These are phyloP conservation scores for Xyrichtys novacula DNA, from an alignment of 2,797 vertebrate species.

Conservation along the genomic window DNA sequence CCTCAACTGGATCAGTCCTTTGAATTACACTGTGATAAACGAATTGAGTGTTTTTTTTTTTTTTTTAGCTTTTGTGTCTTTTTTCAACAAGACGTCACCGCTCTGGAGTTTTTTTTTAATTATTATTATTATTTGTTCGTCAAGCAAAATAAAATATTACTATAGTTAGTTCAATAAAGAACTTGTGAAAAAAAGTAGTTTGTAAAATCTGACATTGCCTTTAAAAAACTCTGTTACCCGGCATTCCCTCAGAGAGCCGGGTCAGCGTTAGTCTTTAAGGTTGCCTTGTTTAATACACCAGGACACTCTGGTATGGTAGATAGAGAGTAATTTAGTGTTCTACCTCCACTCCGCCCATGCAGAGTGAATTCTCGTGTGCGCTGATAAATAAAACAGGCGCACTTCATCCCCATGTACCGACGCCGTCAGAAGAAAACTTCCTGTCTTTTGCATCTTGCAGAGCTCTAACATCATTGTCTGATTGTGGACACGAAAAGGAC, in stretches of 20 bases:
- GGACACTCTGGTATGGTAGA: background rate
- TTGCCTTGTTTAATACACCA: background rate
- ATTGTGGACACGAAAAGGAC: background rate
- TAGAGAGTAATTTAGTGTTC: rapidly evolving
- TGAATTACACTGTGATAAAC: too few relatives aligned
- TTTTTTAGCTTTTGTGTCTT: too few relatives aligned
- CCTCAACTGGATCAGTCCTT: too few relatives aligned
- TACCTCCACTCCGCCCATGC: background rate
- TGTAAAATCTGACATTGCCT: too few relatives aligned
- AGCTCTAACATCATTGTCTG: background rate
- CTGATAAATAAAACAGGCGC: rapidly evolving
- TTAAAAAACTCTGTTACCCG: slow-evolving; percentile 74
- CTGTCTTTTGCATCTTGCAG: background rate
- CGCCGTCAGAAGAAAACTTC: background rate
- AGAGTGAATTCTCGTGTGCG: background rate
- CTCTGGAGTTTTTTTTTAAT: too few relatives aligned
- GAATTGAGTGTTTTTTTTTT: too few relatives aligned
- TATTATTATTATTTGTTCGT: too few relatives aligned
- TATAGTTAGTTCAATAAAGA: too few relatives aligned
- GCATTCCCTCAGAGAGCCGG: background rate
- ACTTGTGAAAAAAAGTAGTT: too few relatives aligned
- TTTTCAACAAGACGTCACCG: too few relatives aligned
- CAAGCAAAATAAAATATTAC: too few relatives aligned
- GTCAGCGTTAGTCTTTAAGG: background rate
- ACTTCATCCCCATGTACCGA: background rate